Evolutionary conservation across 1,140 invertebrate species (phyloP), one percentile per base, ranked within the genome.

Genomic region (Aradophagus sp.): DNA sequence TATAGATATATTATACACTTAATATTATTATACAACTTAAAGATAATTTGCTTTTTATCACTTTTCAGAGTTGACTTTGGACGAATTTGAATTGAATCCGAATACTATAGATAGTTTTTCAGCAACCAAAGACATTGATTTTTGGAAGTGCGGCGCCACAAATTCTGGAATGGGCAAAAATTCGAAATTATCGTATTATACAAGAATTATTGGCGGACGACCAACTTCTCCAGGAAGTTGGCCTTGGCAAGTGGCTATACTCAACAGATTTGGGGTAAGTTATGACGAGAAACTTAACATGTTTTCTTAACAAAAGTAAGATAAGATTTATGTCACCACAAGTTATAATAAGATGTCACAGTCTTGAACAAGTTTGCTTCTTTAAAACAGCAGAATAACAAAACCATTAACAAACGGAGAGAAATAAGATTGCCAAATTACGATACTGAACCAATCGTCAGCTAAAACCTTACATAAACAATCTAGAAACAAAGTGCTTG

Each of bases 161-260:
- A 79, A 59, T n/a, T 44, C 38, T 15, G 73, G 72, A 7, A 14
- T 41, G 15, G 41, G 52, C 8, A 84, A 80, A 63, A 75, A 75
- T 59, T 77, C 77, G 2, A 79, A 75, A 36, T 56, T 84, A 0
- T 80, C 81, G 0, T 84, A 84, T 38, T 80, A 80, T 6, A 82
- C 73, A 23, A 89, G 92, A 66, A 97, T 97, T 17, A 93, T 97
- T 34, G 96, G 96, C 0, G 96, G 96, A 0, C 86, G 89, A 34
- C 91, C 93, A 41, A 87, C 94, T 0, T 81, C 86, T 2, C 91
- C 89, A 61, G 92, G 94, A 6, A 91, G 91, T 75, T 98, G 96
- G 96, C 94, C 95, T 0, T 97, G 96, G 96, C 93, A 96, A 87
- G 94, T 97, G 11, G 95, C 93, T 27, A 90, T 97, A 11, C 85